Conservation (phyloP, 53 echinoderm and acorn worm genomes). For the Holothuria leucospilota region DNA sequence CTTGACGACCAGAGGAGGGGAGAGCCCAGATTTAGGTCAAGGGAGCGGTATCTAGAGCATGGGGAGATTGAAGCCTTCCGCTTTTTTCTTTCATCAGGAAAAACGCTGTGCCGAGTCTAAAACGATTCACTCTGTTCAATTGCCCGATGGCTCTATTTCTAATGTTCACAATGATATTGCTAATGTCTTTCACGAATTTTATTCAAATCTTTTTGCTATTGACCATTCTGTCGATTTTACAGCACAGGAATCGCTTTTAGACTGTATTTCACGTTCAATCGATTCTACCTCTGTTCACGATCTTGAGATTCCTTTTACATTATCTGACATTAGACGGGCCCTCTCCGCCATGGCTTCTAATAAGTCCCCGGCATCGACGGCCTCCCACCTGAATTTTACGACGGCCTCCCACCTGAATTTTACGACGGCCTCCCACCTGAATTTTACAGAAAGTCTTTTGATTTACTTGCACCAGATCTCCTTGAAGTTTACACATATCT, state of each 20-base stretch:
- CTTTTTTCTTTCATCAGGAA: slow-evolving; percentile 40
- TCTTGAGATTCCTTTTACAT: slow-evolving; percentile 10
- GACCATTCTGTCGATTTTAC: not conserved
- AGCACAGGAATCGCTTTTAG: not conserved
- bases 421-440: too few species aligned
- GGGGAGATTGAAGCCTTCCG: slow-evolving; percentile 42
- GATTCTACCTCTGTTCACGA: too few species aligned
- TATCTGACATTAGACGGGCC: slow-evolving; percentile 9
- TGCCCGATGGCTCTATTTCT: not conserved
- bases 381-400: slow-evolving; percentile 59
- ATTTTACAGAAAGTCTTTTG: slow-evolving; percentile 61
- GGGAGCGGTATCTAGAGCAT: slow-evolving; percentile 45
- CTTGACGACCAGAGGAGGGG: slow-evolving; percentile 18
- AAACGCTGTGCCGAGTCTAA: slow-evolving; percentile 14
- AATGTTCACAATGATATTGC: not conserved
- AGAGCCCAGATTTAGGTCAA: slow-evolving; percentile 11
- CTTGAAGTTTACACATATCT: too few species aligned
- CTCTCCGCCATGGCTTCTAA: slow-evolving; percentile 19
- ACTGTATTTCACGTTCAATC: not conserved
- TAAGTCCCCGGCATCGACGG: slow-evolving; percentile 73
- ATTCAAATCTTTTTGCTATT: not conserved
- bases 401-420: too few species aligned
- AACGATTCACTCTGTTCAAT: not conserved
- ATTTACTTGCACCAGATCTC: slow-evolving; percentile 52
- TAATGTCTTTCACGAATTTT: slow-evolving; percentile 19